Conservation (phyloP, 2,888 invertebrate genomes). For the Diarsia rubi region DNA sequence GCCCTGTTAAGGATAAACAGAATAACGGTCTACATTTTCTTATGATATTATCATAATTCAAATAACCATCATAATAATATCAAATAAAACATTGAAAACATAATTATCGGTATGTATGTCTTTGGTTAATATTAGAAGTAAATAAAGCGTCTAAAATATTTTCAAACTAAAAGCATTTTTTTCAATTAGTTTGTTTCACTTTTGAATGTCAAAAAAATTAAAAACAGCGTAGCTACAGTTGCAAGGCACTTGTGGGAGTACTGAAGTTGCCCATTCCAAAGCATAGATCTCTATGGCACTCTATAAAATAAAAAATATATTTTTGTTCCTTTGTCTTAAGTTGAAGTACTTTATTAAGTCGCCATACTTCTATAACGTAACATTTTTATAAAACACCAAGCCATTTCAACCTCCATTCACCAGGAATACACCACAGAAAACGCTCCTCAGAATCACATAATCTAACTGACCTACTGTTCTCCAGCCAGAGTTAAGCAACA, state of each 20-base stretch:
- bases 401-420: not conserved
- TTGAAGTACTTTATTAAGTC: not conserved
- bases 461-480: slow-evolving; percentile 66
- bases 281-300: too few relatives aligned
- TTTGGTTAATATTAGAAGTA: not conserved
- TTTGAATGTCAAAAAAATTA: too few relatives aligned
- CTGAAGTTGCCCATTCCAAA: too few relatives aligned
- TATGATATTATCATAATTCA: not conserved
- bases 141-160: not conserved
- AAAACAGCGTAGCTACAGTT: too few relatives aligned
- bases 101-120: too few relatives aligned
- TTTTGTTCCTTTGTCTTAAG: not conserved
- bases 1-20: slow-evolving; percentile 29
- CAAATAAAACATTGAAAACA: too few relatives aligned
- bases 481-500: slow-evolving; percentile 84
- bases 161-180: too few relatives aligned
- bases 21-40: slow-evolving; percentile 22
- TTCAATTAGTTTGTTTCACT: too few relatives aligned
- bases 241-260: too few relatives aligned
- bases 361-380: not conserved
- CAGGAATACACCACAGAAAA: not conserved
- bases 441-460: slow-evolving; percentile 10
- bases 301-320: too few relatives aligned
- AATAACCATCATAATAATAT: not conserved
- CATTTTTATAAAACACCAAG: not conserved